Evolutionary conservation across 2,113 vertebrate species (phyloP), one percentile per base, ranked within the genome.

Genomic region (Chiloscyllium plagiosum): DNA sequence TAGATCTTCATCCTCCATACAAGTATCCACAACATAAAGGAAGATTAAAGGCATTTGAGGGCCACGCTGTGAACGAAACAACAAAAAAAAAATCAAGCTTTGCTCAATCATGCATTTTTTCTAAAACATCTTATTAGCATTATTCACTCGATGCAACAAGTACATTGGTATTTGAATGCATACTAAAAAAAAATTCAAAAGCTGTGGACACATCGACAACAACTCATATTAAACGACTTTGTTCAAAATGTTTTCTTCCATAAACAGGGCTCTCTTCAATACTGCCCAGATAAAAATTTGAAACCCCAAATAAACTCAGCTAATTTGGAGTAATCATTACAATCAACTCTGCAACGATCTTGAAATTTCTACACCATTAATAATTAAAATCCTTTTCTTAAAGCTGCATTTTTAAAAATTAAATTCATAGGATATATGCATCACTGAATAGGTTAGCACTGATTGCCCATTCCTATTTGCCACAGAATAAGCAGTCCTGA

Each of bases 1-100:
- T 96, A 99, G 98, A 96, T 99, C 99, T 96, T 99, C 99, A 96
- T 99, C 99, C 97, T 99, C 99, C 99, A 99, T 99, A 96, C 99
- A 99, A 0, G 99, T 99, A 97, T 99, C 99, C 97, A 99, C 99
- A 97, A 99, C 98, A 95, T 99, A 99, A 65, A 99, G 98, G 97
- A 99, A 99, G 97, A 99, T 99, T 97, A 99, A 97, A 0, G 99
- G 99, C 99, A 99, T 99, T 97, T 99, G 99, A 97, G 98, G 98
- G 89, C 99, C 99, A 90, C 99, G 97, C 99, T 99, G 96, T 96
- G 96, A 96, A 96, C 96, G 13, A 96, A 61, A 61, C 5, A 61
- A 61, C 56, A 61, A 10, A 61, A 42, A 50, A 96, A 96, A 96
- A 96, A 52, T 10, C 78, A 85, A 56, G 24, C 29, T 1, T 80